These are phyloP conservation scores for Aramus guarauna DNA, from an alignment of 2,113 vertebrate species.

Conservation along the genomic window DNA sequence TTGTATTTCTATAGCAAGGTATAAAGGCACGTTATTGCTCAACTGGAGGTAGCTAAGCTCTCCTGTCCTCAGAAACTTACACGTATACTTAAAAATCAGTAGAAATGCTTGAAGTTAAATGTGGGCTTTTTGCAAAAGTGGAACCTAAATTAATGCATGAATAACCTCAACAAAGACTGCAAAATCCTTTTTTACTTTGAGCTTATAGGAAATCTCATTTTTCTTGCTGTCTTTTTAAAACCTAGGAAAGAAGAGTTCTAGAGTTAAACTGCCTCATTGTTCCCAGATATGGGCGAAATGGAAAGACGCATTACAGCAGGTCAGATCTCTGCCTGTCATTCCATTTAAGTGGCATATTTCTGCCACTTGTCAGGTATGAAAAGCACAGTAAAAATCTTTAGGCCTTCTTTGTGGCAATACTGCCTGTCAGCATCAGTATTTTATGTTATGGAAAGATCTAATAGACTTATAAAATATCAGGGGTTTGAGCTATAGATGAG, in stretches of 20 bases:
- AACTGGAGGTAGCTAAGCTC: not conserved
- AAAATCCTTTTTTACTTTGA: not conserved
- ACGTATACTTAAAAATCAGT: not conserved
- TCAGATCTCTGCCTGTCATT: slow-evolving; percentile 47
- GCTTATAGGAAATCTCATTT: not conserved
- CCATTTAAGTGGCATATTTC: slow-evolving; percentile 52
- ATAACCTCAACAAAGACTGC: not conserved
- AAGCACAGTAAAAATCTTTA: slow-evolving; percentile 36
- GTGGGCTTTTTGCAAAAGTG: not conserved
- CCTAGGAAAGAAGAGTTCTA: not conserved
- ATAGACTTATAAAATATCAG: slow-evolving; percentile 4
- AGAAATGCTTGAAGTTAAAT: not conserved
- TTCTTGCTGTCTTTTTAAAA: not conserved
- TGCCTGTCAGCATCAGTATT: slow-evolving; percentile 31
- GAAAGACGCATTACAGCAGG: slow-evolving; percentile 37
- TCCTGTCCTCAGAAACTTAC: not conserved
- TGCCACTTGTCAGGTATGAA: slow-evolving; percentile 52
- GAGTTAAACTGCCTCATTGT: not conserved
- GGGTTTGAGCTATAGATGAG: not conserved
- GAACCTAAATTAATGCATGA: not conserved
- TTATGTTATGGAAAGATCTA: not conserved
- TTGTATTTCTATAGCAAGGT: not conserved
- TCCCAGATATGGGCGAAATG: not conserved
- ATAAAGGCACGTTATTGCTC: not conserved
- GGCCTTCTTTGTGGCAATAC: not conserved